Conservation (phyloP, 2,797 vertebrate species). For the Clarias fuscus region DNA sequence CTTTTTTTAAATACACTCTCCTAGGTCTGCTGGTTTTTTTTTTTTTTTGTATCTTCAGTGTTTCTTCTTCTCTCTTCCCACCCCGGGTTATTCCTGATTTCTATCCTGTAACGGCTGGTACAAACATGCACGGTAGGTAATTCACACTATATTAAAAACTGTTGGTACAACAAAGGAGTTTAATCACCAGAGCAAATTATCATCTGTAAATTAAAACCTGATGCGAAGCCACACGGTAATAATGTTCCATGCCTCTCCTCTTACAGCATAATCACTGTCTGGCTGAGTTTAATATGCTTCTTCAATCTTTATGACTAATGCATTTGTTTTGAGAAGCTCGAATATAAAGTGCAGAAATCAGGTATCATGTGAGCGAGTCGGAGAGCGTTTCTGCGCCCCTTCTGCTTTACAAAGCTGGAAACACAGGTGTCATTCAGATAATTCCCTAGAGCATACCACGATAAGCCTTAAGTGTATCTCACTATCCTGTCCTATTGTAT, state of each 20-base stretch:
- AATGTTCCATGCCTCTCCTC: conserved; percentile 69
- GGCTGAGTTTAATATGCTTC: conserved; percentile 69
- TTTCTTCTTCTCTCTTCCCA: conserved; percentile 54
- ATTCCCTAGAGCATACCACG: conserved; percentile 58
- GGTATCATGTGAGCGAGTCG: conserved; percentile 37
- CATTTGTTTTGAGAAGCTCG: conserved; percentile 53
- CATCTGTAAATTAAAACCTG: conserved; percentile 96
- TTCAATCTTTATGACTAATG: conserved; percentile 59
- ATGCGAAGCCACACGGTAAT: conserved; percentile 69
- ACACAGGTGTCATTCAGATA: conserved; percentile 55
- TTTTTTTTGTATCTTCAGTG: conserved; percentile 63
- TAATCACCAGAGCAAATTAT: conserved; percentile 96
- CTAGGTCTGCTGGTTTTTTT: conserved; percentile 57
- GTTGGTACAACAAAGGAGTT: conserved; percentile 89
- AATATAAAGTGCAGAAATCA: conserved; percentile 26
- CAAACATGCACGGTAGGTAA: conserved; percentile 97
- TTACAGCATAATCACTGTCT: conserved; percentile 67
- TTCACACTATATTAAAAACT: conserved; percentile 96
- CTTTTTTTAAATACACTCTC: conserved; percentile 58
- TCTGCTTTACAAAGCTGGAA: conserved; percentile 53
- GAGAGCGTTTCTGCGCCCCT: conserved; percentile 19
- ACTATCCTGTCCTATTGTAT: conserved; percentile 42
- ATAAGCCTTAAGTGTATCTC: conserved; percentile 52
- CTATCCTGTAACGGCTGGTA: conserved; percentile 84
- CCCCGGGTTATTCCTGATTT: conserved; percentile 82